These are phyloP conservation scores for Cyprinus carpio DNA, from an alignment of 2,113 vertebrate species.

Conservation along the genomic window DNA sequence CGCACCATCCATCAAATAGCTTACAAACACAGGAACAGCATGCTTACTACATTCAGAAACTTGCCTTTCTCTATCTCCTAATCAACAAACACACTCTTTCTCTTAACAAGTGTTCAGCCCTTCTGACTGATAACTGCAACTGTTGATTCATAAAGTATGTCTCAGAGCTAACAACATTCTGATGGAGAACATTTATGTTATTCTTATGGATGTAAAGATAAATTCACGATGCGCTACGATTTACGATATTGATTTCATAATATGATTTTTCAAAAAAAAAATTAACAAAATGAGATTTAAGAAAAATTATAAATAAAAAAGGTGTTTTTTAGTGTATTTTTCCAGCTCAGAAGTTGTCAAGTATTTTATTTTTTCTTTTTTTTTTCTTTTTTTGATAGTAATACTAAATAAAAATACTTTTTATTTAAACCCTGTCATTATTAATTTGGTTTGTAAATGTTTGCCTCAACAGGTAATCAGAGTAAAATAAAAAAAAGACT, in stretches of 20 bases:
- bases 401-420: too few species aligned
- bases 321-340: too few species aligned
- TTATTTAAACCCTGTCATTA: too few species aligned
- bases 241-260: too few species aligned
- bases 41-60: neutral
- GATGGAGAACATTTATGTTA: neutral
- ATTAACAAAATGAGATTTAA: too few species aligned
- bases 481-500: neutral
- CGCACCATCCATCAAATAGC: conserved; percentile 36
- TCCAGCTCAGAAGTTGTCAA: too few species aligned
- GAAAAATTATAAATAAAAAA: too few species aligned
- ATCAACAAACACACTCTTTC: neutral
- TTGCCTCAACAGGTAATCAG: neutral
- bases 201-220: neutral
- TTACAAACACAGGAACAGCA: conserved; percentile 15
- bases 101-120: neutral
- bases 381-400: too few species aligned
- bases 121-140: neutral
- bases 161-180: neutral
- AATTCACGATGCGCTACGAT: too few species aligned
- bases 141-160: neutral
- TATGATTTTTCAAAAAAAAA: too few species aligned
- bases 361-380: too few species aligned
- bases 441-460: neutral
- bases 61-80: too few species aligned